Conservation (phyloP, 2,113 vertebrate species). For the Uropsilus gracilis region DNA sequence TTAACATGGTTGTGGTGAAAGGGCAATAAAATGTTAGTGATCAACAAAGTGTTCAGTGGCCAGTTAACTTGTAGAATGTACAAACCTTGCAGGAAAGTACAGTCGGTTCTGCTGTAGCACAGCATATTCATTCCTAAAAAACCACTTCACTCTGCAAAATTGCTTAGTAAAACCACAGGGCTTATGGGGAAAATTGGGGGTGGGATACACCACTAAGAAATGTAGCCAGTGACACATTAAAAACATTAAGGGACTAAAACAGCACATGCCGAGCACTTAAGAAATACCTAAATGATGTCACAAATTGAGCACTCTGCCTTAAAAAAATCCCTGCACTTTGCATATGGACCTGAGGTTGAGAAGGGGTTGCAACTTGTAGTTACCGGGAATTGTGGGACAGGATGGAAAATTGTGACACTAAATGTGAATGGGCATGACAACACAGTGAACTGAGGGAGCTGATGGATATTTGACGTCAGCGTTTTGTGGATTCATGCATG, state of each 20-base stretch:
- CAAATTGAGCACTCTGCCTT: neutral
- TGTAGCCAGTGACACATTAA: neutral
- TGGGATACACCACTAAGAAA: neutral
- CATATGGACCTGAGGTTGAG: neutral
- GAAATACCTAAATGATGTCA: neutral
- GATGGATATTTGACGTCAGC: neutral
- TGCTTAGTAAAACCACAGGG: neutral
- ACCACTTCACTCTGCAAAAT: neutral
- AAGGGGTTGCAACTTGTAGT: neutral
- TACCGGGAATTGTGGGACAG: neutral
- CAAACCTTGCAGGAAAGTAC: neutral
- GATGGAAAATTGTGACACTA: neutral
- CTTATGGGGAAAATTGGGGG: neutral
- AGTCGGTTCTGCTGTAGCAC: neutral
- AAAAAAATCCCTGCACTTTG: neutral
- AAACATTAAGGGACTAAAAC: neutral
- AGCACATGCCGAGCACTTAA: neutral
- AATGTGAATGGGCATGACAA: neutral
- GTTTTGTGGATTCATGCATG: neutral
- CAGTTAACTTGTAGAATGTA: neutral
- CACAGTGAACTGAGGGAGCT: neutral
- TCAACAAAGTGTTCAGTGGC: neutral
- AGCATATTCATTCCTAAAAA: neutral
- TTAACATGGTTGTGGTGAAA: constrained; percentile 37
- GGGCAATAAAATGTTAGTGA: neutral